Conservation (phyloP, 2,888 invertebrate genomes). For the Drosophila eohydei region DNA sequence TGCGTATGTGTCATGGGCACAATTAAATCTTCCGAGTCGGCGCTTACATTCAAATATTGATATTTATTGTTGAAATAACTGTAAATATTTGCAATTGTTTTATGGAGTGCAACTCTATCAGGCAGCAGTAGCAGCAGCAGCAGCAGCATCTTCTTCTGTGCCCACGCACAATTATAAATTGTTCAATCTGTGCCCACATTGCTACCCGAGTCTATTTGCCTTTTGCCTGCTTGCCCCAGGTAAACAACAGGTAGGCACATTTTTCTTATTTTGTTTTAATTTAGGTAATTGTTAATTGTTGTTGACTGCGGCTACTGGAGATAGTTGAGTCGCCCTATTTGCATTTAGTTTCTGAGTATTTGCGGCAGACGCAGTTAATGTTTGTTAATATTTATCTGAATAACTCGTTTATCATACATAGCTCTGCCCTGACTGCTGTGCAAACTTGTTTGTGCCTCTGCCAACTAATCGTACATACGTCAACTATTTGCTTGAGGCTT, state of each 20-base stretch:
- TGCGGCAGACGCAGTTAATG: slow-evolving; percentile 42
- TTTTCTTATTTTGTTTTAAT: slow-evolving; percentile 19
- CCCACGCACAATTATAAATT: slow-evolving; percentile 79
- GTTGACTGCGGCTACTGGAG: slow-evolving; percentile 10
- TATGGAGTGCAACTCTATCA: slow-evolving; percentile 28
- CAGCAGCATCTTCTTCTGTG: neutral
- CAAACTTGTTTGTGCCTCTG: slow-evolving; percentile 63
- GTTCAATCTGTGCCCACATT: slow-evolving; percentile 63
- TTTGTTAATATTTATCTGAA: slow-evolving; percentile 65
- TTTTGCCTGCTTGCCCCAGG: slow-evolving; percentile 45
- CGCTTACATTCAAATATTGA: slow-evolving; percentile 60
- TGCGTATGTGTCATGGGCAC: slow-evolving; percentile 38
- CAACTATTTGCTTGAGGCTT: slow-evolving; percentile 70
- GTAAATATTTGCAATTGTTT: slow-evolving; percentile 68
- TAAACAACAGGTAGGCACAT: slow-evolving; percentile 66
- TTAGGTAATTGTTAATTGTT: slow-evolving; percentile 44
- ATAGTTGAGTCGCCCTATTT: slow-evolving; percentile 35
- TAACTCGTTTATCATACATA: slow-evolving; percentile 57
- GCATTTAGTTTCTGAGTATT: slow-evolving; percentile 49
- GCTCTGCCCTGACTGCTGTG: slow-evolving; percentile 51
- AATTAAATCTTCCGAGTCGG: slow-evolving; percentile 52
- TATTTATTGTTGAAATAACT: slow-evolving; percentile 66
- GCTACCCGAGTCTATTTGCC: slow-evolving; percentile 76
- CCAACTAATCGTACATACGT: slow-evolving; percentile 52
- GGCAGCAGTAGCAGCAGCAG: neutral